These are phyloP conservation scores for Oenanthe oenanthe DNA, from an alignment of 2,113 vertebrate species.

Conservation along the genomic window DNA sequence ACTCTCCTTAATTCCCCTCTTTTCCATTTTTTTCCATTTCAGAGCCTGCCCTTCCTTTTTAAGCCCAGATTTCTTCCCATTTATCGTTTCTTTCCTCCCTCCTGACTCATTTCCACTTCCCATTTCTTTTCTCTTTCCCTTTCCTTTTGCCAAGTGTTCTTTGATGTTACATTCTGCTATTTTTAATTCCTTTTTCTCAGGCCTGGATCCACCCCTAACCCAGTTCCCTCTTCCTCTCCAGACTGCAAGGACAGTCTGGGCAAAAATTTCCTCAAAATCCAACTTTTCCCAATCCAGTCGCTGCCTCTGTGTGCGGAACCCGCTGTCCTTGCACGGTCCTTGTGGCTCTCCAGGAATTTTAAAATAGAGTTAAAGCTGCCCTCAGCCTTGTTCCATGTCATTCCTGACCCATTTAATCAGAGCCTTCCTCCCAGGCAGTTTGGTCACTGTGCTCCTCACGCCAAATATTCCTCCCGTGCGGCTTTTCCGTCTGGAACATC, in stretches of 20 bases:
- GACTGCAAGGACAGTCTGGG: background rate
- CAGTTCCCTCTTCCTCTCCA: background rate
- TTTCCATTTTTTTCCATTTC: background rate
- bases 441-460: background rate
- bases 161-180: background rate
- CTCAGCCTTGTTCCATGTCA: background rate
- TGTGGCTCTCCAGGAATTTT: background rate
- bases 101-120: constrained; percentile 55
- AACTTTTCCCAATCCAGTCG: background rate
- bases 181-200: constrained; percentile 2
- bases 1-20: constrained; percentile 16
- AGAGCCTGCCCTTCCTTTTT: constrained; percentile 19
- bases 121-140: constrained; percentile 32
- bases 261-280: background rate
- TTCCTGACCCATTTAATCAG: background rate
- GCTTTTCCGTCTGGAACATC: background rate
- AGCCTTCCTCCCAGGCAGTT: background rate
- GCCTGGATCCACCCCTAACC: fast-evolving
- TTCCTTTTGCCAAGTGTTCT: background rate
- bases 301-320: background rate
- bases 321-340: fast-evolving
- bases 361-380: background rate
- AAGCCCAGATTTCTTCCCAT: constrained; percentile 23
- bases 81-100: constrained; percentile 24
- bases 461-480: background rate